These are phyloP conservation scores for Ammodytes dubius DNA, from an alignment of 2,113 vertebrate genomes.

Conservation along the genomic window DNA sequence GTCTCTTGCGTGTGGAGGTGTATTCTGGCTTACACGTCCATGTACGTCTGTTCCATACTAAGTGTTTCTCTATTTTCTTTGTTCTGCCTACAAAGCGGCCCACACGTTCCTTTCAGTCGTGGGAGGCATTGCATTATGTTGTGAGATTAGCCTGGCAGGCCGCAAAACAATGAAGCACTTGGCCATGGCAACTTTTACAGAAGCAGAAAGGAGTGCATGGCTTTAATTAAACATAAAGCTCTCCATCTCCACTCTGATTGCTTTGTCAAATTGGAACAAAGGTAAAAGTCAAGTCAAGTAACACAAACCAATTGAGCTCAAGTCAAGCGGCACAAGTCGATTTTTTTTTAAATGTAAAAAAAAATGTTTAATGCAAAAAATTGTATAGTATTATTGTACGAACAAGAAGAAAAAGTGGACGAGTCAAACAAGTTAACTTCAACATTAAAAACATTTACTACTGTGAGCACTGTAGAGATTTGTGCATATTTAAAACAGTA, in stretches of 20 bases:
- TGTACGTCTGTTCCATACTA: conserved; percentile 16
- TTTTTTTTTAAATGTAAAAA: conserved; percentile 8
- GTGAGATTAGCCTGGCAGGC: conserved; percentile 69
- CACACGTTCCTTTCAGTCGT: conserved; percentile 63
- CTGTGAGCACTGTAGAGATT: background rate
- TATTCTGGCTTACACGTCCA: background rate
- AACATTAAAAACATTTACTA: background rate
- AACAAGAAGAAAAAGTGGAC: background rate
- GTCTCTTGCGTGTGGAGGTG: background rate
- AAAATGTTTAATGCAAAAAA: background rate
- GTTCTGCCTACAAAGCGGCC: conserved; percentile 69
- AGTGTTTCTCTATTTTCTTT: conserved; percentile 63
- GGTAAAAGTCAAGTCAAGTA: background rate
- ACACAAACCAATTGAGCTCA: background rate
- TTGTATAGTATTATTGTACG: too few species aligned
- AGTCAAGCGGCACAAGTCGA: background rate
- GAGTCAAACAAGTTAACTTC: background rate
- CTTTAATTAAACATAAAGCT: conserved; percentile 52
- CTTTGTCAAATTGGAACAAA: conserved; percentile 21
- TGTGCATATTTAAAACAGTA: background rate
- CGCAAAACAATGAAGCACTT: conserved; percentile 60
- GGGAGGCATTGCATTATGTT: conserved; percentile 69
- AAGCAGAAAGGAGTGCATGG: conserved; percentile 44
- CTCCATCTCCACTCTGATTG: background rate
- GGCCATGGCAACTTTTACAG: conserved; percentile 63